phyloP scores from a whole-genome alignment of 2,113 vertebrate species.

The Macquaria ambigua region DNA sequence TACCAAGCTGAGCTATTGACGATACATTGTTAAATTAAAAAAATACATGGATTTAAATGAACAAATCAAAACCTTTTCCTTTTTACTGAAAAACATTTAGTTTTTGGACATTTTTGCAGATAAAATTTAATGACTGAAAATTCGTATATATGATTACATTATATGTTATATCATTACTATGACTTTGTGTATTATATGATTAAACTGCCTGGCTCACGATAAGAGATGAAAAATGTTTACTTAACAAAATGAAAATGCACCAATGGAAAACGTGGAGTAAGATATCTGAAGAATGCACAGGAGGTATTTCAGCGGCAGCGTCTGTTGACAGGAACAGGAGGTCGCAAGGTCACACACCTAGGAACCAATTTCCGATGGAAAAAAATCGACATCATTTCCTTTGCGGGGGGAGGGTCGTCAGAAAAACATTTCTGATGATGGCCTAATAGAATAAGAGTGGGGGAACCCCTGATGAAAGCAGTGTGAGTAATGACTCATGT shows the following conservation, averaged over 20 bases:
- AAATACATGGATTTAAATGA: not conserved
- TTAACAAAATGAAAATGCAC: not conserved
- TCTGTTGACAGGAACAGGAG: not conserved
- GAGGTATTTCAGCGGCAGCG: not conserved
- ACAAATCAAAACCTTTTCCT: not conserved
- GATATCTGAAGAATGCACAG: not conserved
- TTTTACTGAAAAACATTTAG: not conserved
- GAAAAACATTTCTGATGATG: not conserved
- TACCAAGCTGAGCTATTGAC: not conserved
- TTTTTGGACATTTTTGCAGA: not conserved
- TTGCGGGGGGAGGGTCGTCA: not conserved
- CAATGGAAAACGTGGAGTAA: not conserved
- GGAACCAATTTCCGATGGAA: not conserved
- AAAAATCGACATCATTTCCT: slow-evolving; percentile 30
- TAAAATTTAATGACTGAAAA: not conserved
- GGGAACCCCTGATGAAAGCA: slow-evolving; percentile 37
- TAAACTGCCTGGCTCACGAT: not conserved
- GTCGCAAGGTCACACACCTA: not conserved
- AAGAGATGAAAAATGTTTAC: not conserved
- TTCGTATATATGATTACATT: not conserved
- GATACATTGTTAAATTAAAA: not conserved
- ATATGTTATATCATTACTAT: not conserved
- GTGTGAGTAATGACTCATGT: slow-evolving; percentile 40
- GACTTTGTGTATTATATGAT: not conserved
- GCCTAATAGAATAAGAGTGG: not conserved